Percentiles rank a stretch among this genome's conserved stretches.
These are phyloP conservation scores for Hyphantria cunea DNA, from an alignment of 1,140 invertebrate species.

Conservation along the genomic window DNA sequence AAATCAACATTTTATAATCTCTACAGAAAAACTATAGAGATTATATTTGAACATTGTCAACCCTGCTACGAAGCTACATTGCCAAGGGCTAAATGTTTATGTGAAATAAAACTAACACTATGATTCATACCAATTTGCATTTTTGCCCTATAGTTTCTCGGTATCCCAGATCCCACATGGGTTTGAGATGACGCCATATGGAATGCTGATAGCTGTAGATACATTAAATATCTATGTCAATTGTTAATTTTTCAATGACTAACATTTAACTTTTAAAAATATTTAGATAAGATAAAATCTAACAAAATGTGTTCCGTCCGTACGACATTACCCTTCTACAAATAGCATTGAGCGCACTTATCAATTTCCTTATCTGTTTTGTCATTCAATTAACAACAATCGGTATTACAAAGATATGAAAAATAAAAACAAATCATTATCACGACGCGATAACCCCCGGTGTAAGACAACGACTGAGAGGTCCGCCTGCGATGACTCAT, in stretches of 20 bases:
- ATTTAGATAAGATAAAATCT: neutral
- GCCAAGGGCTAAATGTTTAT: constrained; percentile 22
- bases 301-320: neutral
- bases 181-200: constrained; percentile 9
- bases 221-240: no score
- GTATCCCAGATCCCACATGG: constrained; percentile 16
- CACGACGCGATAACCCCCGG: constrained; percentile 46
- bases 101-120: constrained; percentile 23
- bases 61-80: constrained; percentile 11
- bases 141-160: constrained; percentile 18
- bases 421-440: constrained; percentile 59
- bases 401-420: constrained; percentile 42
- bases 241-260: neutral
- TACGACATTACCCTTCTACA: constrained; percentile 2
- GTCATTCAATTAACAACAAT: constrained; percentile 36
- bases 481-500: constrained; percentile 56
- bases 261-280: neutral
- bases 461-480: constrained; percentile 35
- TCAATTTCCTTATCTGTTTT: constrained; percentile 20
- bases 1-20: neutral
- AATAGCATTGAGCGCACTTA: no score
- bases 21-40: neutral
- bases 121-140: constrained; percentile 27
- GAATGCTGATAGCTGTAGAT: neutral
- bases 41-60: constrained; percentile 1